phyloP scores from a whole-genome alignment of 1,140 invertebrate species.

The Philopotamus ludificatus region DNA sequence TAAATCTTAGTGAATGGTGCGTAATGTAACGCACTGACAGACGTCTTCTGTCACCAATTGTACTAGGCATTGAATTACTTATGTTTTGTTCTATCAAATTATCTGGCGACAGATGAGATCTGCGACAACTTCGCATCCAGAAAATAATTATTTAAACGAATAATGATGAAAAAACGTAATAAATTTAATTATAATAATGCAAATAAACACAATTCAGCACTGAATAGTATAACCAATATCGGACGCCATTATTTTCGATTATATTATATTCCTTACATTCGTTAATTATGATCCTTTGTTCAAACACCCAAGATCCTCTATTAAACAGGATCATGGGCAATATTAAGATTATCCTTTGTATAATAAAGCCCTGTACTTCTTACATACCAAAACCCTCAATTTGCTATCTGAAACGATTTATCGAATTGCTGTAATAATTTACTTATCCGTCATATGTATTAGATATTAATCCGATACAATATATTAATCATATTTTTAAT shows the following conservation, averaged over 20 bases:
- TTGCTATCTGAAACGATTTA: neutral
- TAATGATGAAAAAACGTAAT: neutral
- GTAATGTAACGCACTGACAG: too few relatives aligned
- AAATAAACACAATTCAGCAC: neutral
- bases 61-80: too few relatives aligned
- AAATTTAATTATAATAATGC: neutral
- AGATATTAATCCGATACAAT: neutral
- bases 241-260: slow-evolving; percentile 24
- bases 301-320: slow-evolving; percentile 2
- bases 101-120: too few relatives aligned
- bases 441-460: too few relatives aligned
- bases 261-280: slow-evolving; percentile 17
- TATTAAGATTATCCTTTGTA: neutral
- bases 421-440: too few relatives aligned
- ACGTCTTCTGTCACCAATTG: too few relatives aligned
- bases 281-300: slow-evolving; percentile 33
- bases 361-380: neutral
- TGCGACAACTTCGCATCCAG: neutral
- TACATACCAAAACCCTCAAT: neutral
- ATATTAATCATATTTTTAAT: neutral
- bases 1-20: too few relatives aligned
- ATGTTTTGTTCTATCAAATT: too few relatives aligned
- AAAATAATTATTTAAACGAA: neutral
- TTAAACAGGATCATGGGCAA: neutral
- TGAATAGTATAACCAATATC: neutral